Evolutionary conservation across 2,113 vertebrate species (phyloP).

Genomic region (Odocoileus hemionus): DNA sequence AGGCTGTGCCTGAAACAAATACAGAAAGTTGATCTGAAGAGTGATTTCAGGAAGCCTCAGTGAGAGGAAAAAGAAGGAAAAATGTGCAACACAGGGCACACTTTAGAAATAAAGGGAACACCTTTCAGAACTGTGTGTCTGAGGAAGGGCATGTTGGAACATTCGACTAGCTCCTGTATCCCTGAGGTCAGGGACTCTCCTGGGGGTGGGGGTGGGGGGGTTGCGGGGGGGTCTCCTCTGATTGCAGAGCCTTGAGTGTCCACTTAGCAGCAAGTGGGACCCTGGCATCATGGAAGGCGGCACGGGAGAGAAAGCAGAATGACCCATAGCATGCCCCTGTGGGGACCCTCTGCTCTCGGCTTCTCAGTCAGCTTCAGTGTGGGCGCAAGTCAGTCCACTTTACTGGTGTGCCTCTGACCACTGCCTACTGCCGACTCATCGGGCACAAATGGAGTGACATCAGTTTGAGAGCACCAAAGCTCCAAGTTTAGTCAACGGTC

Average conservation of each 20-base stretch:
- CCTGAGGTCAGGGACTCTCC: no score
- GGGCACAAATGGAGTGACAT: not conserved
- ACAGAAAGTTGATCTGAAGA: not conserved
- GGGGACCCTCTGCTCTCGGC: not conserved
- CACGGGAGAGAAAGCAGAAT: not conserved
- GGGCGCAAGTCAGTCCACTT: no score
- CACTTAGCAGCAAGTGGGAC: not conserved
- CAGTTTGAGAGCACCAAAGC: rapidly evolving
- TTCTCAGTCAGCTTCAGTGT: not conserved
- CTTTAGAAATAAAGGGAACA: not conserved
- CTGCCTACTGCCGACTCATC: rapidly evolving
- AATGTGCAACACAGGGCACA: rapidly evolving
- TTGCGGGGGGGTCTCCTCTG: rapidly evolving
- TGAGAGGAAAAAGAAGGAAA: not conserved
- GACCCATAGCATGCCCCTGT: not conserved
- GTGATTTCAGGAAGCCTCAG: not conserved
- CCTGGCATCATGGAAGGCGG: not conserved
- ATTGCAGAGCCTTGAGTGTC: not conserved
- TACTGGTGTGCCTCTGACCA: not conserved
- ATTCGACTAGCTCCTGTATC: not conserved
- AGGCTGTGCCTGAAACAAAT: not conserved
- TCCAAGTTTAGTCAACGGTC: not conserved
- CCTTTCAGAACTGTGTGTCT: not conserved
- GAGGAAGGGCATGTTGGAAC: not conserved
- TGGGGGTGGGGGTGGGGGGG: rapidly evolving